A percentile compares a stretch with the other conserved stretches of the same genome.
Evolutionary conservation across 2,797 vertebrate genomes (phyloP).

Genomic region (Esox masquinongy): DNA sequence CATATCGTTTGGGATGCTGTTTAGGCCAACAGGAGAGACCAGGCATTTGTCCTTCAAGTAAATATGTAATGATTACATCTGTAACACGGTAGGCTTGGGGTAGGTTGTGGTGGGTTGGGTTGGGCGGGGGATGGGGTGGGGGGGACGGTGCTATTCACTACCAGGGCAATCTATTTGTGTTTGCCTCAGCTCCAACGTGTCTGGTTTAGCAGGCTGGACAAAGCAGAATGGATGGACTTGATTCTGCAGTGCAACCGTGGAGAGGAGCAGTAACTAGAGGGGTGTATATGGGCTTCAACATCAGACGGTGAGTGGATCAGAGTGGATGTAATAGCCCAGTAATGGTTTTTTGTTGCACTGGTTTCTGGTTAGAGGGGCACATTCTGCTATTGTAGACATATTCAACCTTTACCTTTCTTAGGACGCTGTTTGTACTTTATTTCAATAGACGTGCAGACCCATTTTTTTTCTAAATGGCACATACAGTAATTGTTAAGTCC

Average conservation of each 20-base stretch:
- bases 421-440: neutral
- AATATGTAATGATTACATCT: conserved; percentile 86
- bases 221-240: conserved; percentile 77
- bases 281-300: conserved; percentile 43
- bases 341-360: conserved; percentile 35
- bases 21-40: conserved; percentile 64
- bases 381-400: conserved; percentile 25
- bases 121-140: neutral
- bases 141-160: conserved; percentile 39
- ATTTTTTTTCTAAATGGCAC: neutral
- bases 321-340: conserved; percentile 51
- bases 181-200: conserved; percentile 68
- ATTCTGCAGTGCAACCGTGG: conserved; percentile 50
- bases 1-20: neutral
- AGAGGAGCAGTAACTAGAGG: conserved; percentile 52
- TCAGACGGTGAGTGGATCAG: conserved; percentile 45
- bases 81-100: conserved; percentile 67
- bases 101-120: conserved; percentile 31
- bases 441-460: neutral
- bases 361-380: neutral
- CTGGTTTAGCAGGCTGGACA: conserved; percentile 77
- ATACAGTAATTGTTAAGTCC: neutral
- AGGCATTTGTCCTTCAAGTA: conserved; percentile 73
- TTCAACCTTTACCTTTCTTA: conserved; percentile 19
- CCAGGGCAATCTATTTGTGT: conserved; percentile 78